Evolutionary conservation across 2,888 invertebrate species (phyloP), one percentile per base, ranked within the genome.

Genomic region (Drosophila mimica): DNA sequence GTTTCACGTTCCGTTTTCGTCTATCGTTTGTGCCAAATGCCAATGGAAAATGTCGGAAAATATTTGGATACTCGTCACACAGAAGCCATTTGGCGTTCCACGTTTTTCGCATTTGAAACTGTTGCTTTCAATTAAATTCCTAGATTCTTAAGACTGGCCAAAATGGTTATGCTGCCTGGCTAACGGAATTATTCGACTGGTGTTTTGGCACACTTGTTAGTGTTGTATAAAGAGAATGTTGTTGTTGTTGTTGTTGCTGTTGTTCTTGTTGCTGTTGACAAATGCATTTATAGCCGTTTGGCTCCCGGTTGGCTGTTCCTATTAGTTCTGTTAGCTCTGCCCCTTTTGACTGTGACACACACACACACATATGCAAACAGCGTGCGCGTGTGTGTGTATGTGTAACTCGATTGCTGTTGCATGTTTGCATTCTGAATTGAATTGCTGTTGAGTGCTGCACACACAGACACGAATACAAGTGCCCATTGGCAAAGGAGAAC

Each of bases 351-450:
- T 79, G 60, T 62, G 85, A 70, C 88, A 65, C 49, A 65, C 51
- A 49, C 66, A 79, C 70, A 74, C 46, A 73, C 25, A 25, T 57
- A 67, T 62, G 66, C 73, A 73, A 58, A 71, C 74, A 70, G 62
- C 69, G 13, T 20, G 17, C 69, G 38, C 17, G 38, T 17, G 34
- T 4, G 13, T 38, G 4, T 34, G 25, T 83, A 64, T 71, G 71
- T 34, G 82, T 71, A 85, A 81, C 83, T 88, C 83, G 88, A 81
- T 86, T 90, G 89, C 85, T 82, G 80, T 87, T 90, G 88, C 91
- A 89, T 87, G 82, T 89, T 89, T 89, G 88, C 82, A 87, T 90
- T 85, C 88, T 67, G 67, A 90, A 85, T 85, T 90, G 89, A 90
- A 90, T 85, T 89, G 90, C 81, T 76, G 90, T 88, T 90, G 85